These are phyloP conservation scores for Proteles cristata DNA, from an alignment of 2,113 vertebrate species.

Conservation along the genomic window DNA sequence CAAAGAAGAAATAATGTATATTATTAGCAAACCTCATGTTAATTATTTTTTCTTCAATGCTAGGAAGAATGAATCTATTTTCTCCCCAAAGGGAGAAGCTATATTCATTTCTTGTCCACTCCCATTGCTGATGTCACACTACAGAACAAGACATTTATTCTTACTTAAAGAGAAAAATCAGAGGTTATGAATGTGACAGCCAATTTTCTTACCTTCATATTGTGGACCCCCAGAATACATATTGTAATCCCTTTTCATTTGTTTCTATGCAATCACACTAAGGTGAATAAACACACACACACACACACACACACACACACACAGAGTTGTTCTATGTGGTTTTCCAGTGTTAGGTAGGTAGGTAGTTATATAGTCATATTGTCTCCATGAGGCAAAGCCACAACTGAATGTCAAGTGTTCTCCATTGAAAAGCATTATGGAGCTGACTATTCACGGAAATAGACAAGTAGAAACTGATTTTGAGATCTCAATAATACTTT, in stretches of 20 bases:
- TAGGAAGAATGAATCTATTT: neutral
- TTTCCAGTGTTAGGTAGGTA: neutral
- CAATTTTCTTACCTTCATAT: neutral
- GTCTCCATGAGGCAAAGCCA: neutral
- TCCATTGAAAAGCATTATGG: neutral
- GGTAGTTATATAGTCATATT: neutral
- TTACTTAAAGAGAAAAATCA: neutral
- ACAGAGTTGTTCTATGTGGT: neutral
- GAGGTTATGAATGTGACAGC: neutral
- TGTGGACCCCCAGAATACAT: neutral
- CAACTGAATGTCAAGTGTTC: neutral
- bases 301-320: neutral
- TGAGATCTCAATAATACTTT: neutral
- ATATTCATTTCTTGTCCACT: neutral
- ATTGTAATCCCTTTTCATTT: neutral
- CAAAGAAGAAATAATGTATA: neutral
- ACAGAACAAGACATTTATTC: neutral
- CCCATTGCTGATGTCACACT: accelerated
- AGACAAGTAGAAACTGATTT: neutral
- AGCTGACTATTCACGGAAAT: neutral
- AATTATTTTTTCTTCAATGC: neutral
- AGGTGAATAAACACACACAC: neutral
- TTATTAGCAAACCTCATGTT: neutral
- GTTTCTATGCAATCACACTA: neutral
- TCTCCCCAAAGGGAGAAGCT: neutral